Conservation (phyloP, 2,113 vertebrate species). For the Lanius ludovicianus region DNA sequence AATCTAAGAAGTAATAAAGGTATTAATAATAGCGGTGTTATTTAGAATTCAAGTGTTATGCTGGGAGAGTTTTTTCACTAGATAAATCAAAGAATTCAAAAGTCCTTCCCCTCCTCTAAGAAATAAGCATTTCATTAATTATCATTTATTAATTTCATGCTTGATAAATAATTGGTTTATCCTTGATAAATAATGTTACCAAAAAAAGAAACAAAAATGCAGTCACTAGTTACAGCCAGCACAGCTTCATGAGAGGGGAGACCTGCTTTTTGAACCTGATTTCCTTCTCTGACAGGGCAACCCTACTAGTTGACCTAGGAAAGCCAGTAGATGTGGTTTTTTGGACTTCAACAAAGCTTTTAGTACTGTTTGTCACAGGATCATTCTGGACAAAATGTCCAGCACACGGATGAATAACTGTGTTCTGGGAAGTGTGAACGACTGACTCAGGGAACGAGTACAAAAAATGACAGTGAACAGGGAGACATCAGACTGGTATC, state of each 20-base stretch:
- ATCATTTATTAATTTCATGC: neutral
- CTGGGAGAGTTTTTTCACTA: neutral
- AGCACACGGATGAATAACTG: neutral
- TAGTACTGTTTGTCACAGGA: neutral
- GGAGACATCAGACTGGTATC: neutral
- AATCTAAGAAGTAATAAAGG: neutral
- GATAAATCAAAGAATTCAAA: neutral
- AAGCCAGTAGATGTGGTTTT: neutral
- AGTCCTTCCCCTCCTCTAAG: neutral
- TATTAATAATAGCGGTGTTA: neutral
- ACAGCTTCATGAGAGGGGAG: neutral
- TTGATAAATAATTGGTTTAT: neutral
- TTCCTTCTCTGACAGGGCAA: neutral
- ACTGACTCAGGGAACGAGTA: neutral
- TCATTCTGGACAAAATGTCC: neutral
- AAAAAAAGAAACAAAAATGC: neutral
- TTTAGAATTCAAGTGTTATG: neutral
- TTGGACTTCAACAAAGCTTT: neutral
- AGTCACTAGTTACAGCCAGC: neutral
- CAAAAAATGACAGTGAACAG: too few relatives aligned
- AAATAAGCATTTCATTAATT: neutral
- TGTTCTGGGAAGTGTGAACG: neutral
- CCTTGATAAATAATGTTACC: neutral
- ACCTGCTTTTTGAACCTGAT: neutral
- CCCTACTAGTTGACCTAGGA: neutral